Base-by-base conservation (phyloP, 2,888 invertebrate genomes). In the Tachina fera region DNA sequence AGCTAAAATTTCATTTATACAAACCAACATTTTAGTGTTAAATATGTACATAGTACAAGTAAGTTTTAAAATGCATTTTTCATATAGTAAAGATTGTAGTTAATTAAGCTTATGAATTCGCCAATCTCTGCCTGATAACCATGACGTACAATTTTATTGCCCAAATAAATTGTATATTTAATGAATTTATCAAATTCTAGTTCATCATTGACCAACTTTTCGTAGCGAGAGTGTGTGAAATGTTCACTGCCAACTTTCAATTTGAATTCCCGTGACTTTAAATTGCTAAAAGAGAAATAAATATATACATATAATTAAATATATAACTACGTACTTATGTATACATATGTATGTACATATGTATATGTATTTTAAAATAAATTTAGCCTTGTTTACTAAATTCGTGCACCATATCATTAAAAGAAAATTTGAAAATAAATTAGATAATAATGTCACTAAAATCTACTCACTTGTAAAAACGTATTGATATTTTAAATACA, bases 401-500 rank as follows among this genome's bases (percentile, higher is more conserved):
- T 67, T 49, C 11, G 14, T 51, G n/a, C 11, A 41, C 19, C 10
- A 47, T 39, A 53, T 47, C 61, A 47, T 45, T 3, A 45, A 13
- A 49, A 47, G 49, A 47, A 45, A 3, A 10, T n/a, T 39, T 43
- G 31, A 6, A 22, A 63, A 47, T 51, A 14, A 68, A 61, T 76
- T 76, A 58, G 43, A 31, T 72, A 72, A 79, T 49, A 49, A 78
- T 79, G 14, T 13, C n/a, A 39, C 61, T 58, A 22, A 22, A 51
- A 31, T 53, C 9, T 19, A 88, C 90, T 86, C 78, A 92, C 92
- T 90, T 90, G 89, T 91, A 92, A 87, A 92, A 92, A 89, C 96
- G 95, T 87, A 97, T 91, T 51, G 96, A 95, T 9, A 96, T 95
- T 68, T 95, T 95, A 89, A 96, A 96, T 19, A 96, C 95, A 90